These are phyloP conservation scores for Felis chaus DNA, from an alignment of 2,113 vertebrate species.

Conservation along the genomic window DNA sequence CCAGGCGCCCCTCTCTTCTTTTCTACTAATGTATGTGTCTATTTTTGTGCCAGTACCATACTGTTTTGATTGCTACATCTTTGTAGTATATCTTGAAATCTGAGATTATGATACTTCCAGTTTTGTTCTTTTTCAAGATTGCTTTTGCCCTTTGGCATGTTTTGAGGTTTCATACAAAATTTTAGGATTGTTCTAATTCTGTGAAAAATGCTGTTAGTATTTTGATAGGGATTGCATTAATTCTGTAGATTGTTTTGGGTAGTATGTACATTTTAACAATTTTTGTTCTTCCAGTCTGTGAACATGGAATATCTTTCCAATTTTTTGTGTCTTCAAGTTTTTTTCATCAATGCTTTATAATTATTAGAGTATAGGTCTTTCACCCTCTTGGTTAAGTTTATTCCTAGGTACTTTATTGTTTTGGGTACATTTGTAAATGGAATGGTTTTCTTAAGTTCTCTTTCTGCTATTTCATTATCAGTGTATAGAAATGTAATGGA, in stretches of 20 bases:
- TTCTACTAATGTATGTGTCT: too few species aligned
- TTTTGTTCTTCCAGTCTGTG: background rate
- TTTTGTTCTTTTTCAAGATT: background rate
- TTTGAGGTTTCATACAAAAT: background rate
- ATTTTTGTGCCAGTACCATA: too few species aligned
- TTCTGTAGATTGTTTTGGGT: background rate
- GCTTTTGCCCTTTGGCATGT: background rate
- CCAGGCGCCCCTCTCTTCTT: too few species aligned
- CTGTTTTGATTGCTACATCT: too few species aligned
- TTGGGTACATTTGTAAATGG: background rate
- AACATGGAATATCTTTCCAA: background rate
- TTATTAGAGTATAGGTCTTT: background rate
- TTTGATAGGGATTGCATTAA: background rate
- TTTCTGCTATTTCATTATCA: background rate
- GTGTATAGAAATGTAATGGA: background rate
- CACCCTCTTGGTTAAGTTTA: background rate
- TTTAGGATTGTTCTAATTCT: background rate
- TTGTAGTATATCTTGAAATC: too few species aligned
- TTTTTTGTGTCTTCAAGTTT: background rate
- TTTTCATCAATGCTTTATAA: background rate
- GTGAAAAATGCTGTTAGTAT: background rate
- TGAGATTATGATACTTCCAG: too few species aligned
- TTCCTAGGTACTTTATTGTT: background rate
- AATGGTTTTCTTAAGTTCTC: background rate
- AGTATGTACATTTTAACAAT: background rate